Percentiles rank a stretch among this genome's conserved stretches.
phyloP scores from a whole-genome alignment of 2,797 vertebrate species.

The Poeciliopsis gracilis region DNA sequence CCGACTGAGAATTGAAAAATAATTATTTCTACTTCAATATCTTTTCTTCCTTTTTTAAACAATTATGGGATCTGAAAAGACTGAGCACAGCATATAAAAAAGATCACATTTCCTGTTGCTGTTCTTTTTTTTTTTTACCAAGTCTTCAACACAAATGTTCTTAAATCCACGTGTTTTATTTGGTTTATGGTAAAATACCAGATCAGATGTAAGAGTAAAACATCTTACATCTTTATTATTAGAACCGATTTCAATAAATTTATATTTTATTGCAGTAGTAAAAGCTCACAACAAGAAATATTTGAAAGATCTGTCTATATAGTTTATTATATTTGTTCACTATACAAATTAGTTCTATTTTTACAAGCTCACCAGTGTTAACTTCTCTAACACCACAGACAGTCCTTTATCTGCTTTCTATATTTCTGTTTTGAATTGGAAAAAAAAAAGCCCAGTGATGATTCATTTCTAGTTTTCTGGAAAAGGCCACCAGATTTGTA shows the following conservation, averaged over 20 bases:
- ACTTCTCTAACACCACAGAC: neutral
- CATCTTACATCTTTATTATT: neutral
- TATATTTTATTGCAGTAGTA: neutral
- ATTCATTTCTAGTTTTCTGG: neutral
- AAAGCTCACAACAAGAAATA: neutral
- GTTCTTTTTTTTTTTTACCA: neutral
- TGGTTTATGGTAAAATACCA: neutral
- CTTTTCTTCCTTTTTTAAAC: neutral
- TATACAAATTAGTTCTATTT: neutral
- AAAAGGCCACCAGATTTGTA: too few relatives aligned
- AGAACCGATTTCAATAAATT: neutral
- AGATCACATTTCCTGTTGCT: neutral
- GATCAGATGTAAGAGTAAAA: neutral
- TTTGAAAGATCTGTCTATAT: neutral
- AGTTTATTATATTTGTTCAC: neutral
- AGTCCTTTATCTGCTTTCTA: neutral
- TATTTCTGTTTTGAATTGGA: neutral
- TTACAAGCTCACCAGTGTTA: neutral
- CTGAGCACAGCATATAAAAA: neutral
- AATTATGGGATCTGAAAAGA: neutral
- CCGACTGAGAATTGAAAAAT: conserved; percentile 29
- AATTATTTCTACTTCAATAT: neutral
- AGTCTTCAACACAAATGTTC: neutral
- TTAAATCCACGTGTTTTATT: neutral
- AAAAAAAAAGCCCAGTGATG: neutral